Percentiles rank a stretch among this genome's conserved stretches.
These are phyloP conservation scores for Mesembrinibis cayennensis DNA, from an alignment of 2,113 vertebrate species.

Conservation along the genomic window DNA sequence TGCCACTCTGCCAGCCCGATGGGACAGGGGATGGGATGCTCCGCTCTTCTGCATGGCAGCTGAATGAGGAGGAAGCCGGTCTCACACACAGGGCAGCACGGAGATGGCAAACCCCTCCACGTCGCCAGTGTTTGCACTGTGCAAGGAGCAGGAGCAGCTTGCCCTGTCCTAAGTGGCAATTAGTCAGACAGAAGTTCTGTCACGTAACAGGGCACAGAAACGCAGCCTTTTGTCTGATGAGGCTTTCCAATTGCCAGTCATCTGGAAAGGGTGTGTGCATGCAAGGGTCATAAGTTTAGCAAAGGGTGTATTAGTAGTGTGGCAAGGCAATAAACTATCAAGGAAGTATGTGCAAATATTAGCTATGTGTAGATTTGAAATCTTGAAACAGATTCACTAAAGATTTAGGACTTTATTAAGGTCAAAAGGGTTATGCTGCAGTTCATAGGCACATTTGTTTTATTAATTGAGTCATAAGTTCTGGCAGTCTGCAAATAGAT, in stretches of 20 bases:
- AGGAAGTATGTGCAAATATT: not conserved
- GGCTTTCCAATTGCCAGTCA: constrained; percentile 36
- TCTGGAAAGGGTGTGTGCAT: constrained; percentile 8
- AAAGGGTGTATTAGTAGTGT: not conserved
- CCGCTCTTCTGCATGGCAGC: not conserved
- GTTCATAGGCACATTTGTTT: constrained; percentile 70
- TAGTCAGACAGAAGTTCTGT: not conserved
- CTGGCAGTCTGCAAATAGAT: constrained; percentile 62
- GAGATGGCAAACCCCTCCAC: not conserved
- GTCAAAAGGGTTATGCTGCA: constrained; percentile 62
- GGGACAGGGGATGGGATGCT: not conserved
- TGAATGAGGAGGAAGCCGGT: not conserved
- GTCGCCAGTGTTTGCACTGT: not conserved
- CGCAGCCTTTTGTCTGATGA: not conserved
- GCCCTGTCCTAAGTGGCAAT: not conserved
- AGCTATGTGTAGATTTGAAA: constrained; percentile 28
- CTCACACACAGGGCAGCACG: not conserved
- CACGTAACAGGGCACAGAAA: not conserved
- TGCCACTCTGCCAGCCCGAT: not conserved
- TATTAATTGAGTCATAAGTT: constrained; percentile 78
- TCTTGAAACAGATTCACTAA: constrained; percentile 53
- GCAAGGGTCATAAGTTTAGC: constrained; percentile 19
- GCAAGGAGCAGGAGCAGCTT: not conserved
- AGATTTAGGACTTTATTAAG: constrained; percentile 69
- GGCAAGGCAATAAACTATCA: constrained; percentile 45